Percentiles rank a stretch among this genome's conserved stretches.
These are phyloP conservation scores for Stratiomys singularior DNA, from an alignment of 2,888 invertebrate genomes.

Conservation along the genomic window DNA sequence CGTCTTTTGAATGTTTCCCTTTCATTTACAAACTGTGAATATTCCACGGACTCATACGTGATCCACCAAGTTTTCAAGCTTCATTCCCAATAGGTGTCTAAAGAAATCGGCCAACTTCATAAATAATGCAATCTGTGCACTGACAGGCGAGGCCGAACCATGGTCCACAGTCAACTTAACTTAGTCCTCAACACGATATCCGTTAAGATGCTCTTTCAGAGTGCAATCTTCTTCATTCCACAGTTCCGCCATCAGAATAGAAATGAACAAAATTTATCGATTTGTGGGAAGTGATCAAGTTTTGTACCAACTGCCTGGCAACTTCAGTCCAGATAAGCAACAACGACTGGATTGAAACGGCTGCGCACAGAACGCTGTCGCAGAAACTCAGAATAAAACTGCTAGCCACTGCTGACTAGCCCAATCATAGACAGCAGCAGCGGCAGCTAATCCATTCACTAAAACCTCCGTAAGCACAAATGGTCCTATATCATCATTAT, in stretches of 20 bases:
- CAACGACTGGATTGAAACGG: background rate
- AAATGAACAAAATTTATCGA: constrained; percentile 38
- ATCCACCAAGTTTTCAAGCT: background rate
- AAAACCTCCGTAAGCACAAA: constrained; percentile 23
- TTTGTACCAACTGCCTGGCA: background rate
- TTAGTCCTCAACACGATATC: background rate
- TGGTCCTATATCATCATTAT: constrained; percentile 41
- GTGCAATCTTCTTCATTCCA: constrained; percentile 5
- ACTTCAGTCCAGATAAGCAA: background rate
- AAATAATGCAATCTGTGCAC: constrained; percentile 25
- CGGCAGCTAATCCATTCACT: constrained; percentile 15
- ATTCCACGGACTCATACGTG: background rate
- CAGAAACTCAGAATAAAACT: background rate
- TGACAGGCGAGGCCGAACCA: background rate
- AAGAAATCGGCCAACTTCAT: constrained; percentile 24
- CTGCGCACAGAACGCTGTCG: background rate
- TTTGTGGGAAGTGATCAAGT: constrained; percentile 35
- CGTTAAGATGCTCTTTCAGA: background rate
- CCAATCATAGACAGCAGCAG: background rate
- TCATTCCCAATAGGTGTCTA: constrained; percentile 13
- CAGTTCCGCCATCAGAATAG: constrained; percentile 4
- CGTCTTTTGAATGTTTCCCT: background rate
- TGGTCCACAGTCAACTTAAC: background rate
- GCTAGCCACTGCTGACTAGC: background rate
- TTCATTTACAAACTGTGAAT: background rate